Base-by-base conservation (phyloP, 2,888 invertebrate species). In the Cistogaster globosa region DNA sequence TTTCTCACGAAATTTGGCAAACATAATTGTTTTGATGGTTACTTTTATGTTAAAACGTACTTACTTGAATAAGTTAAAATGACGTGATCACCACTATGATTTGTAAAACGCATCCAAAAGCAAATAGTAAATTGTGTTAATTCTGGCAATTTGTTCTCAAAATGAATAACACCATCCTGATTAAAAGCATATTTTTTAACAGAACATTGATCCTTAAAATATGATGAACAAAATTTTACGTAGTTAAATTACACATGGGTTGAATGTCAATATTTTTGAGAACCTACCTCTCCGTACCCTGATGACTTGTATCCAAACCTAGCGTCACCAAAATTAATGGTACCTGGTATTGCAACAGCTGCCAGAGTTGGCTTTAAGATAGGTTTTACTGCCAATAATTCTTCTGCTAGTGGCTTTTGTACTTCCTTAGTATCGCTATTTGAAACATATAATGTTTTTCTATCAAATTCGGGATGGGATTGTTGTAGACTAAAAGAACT, bases 111-210 rank as follows among this genome's bases (percentile, higher is more conserved):
- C 88, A 94, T 95, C 97, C 97, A 97, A 93, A 95, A 94, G 90
- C 97, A 97, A 12, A 97, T 93, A 0, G 97, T 97, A 91, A 97
- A 97, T 91, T 97, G 97, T 88, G 96, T 96, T 88, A 97, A 90
- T 89, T 96, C 95, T 0, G 96, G 96, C 48, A 97, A 89, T 38
- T 94, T 93, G 51, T 94, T 94, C 83, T 96, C 95, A 91, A 96
- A 97, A 88, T 96, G 95, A 78, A 97, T 94, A 89, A 93, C 95
- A 16, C 95, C 93, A 86, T 96, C 95, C 89, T 96, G 95, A 88
- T 94, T 95, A 87, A 96, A 95, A 11, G 93, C 92, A 36, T 95
- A 95, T 90, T 96, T 96, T 92, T 95, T 95, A 8, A 96, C 93
- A 83, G 95, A 94, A 91, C 96, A 96, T 2, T 94, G 92, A 88